phyloP scores from a whole-genome alignment of 2,113 vertebrate species.

The Falcunculus frontatus region DNA sequence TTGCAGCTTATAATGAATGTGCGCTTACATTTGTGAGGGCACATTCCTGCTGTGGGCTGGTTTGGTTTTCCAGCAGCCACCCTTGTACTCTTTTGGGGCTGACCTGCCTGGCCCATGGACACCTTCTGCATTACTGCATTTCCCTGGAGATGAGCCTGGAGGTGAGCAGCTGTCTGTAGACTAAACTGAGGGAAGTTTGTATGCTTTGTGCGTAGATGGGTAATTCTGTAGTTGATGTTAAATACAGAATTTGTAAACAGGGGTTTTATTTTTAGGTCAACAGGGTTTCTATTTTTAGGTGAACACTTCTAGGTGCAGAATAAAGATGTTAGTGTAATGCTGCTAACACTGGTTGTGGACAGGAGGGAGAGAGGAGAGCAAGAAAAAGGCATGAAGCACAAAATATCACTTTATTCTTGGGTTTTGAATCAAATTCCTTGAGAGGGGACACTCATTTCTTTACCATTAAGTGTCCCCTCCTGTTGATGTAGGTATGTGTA shows the following conservation, averaged over 20 bases:
- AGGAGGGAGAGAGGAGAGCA: neutral
- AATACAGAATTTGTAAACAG: neutral
- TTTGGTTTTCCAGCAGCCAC: neutral
- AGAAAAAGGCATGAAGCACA: neutral
- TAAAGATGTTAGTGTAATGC: neutral
- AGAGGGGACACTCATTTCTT: neutral
- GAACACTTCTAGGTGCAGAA: neutral
- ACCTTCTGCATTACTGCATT: neutral
- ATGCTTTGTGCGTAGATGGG: neutral
- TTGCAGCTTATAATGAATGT: neutral
- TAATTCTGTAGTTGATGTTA: neutral
- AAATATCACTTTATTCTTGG: neutral
- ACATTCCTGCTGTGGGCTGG: neutral
- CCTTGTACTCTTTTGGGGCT: rapidly evolving
- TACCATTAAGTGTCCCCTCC: neutral
- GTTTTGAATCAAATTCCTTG: neutral
- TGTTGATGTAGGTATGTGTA: neutral
- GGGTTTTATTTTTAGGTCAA: neutral
- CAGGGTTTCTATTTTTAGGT: neutral
- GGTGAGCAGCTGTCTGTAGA: neutral
- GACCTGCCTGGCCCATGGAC: neutral
- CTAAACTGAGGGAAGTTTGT: rapidly evolving
- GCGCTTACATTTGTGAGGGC: neutral
- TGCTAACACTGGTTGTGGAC: neutral
- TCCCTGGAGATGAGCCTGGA: neutral